These are phyloP conservation scores for Hozukius guyotensis DNA, from an alignment of 2,797 vertebrate genomes.

Conservation along the genomic window DNA sequence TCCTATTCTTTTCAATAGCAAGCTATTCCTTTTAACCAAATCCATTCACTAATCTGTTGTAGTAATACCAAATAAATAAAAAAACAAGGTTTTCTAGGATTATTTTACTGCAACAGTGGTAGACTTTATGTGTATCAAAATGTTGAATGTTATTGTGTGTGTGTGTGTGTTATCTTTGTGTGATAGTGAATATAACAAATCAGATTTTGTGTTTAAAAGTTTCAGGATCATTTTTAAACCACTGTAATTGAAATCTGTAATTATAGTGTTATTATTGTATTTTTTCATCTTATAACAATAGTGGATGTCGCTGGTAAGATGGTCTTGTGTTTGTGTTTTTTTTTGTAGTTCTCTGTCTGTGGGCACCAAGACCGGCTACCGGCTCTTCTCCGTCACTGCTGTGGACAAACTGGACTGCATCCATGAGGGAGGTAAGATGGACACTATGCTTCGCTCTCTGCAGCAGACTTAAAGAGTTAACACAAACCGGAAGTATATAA, in stretches of 20 bases:
- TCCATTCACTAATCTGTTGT: not conserved
- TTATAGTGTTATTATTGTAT: not conserved
- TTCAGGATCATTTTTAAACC: not conserved
- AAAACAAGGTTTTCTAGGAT: not conserved
- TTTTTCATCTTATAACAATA: not conserved
- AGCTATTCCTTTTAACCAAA: not conserved
- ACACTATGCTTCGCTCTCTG: not conserved
- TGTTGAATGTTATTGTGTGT: not conserved
- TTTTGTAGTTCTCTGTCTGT: slow-evolving; percentile 89
- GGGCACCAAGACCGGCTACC: slow-evolving; percentile 91
- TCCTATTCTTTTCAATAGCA: not conserved
- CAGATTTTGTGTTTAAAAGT: not conserved
- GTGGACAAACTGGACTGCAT: slow-evolving; percentile 93
- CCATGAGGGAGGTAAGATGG: slow-evolving; percentile 90
- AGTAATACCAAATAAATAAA: not conserved
- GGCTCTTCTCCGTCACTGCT: slow-evolving; percentile 92
- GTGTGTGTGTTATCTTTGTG: not conserved
- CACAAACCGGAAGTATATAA: not conserved
- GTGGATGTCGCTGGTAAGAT: not conserved
- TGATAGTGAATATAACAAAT: not conserved
- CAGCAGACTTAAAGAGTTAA: not conserved
- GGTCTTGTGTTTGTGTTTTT: slow-evolving; percentile 11
- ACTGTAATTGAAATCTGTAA: not conserved
- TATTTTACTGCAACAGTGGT: not conserved
- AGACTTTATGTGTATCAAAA: not conserved